Percentiles rank a stretch among this genome's conserved stretches.
phyloP scores from a whole-genome alignment of 2,888 invertebrate species.

The Trypoxylon attenuatum region DNA sequence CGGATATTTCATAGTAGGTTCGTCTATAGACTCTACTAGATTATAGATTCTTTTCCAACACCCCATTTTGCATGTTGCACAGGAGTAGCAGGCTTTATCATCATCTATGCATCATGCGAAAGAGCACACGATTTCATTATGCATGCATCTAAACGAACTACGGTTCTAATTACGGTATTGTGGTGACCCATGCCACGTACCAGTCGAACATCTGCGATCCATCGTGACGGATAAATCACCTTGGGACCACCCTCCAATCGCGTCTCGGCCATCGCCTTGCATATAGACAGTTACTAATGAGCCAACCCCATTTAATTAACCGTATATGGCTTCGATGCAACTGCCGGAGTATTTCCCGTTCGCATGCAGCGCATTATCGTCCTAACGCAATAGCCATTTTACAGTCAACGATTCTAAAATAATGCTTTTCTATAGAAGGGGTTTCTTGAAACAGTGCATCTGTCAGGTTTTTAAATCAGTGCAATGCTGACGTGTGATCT shows the following conservation, averaged over 20 bases:
- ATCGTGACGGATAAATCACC: conserved; percentile 64
- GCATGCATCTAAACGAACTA: conserved; percentile 47
- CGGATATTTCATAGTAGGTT: too few species aligned
- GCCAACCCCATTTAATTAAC: conserved; percentile 64
- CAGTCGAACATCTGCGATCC: conserved; percentile 64
- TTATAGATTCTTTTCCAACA: too few species aligned
- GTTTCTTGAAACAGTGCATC: conserved; percentile 35
- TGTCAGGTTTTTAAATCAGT: conserved; percentile 41
- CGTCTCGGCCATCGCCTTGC: conserved; percentile 62
- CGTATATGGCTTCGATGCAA: conserved; percentile 59
- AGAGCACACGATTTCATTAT: conserved; percentile 28
- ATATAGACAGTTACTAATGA: conserved; percentile 66
- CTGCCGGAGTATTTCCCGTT: conserved; percentile 57
- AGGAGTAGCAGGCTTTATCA: conserved; percentile 8
- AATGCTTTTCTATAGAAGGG: conserved; percentile 23
- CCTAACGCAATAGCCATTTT: conserved; percentile 17
- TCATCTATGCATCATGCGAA: conserved; percentile 15
- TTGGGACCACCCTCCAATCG: conserved; percentile 63
- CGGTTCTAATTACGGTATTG: conserved; percentile 52
- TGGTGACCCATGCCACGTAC: conserved; percentile 50
- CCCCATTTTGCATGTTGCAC: neutral
- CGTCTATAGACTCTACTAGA: too few species aligned
- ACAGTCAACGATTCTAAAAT: conserved; percentile 12
- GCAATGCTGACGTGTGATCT: too few species aligned
- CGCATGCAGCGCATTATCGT: conserved; percentile 35